Conservation (phyloP, 2,797 vertebrate species). For the Nannoperca australis region DNA sequence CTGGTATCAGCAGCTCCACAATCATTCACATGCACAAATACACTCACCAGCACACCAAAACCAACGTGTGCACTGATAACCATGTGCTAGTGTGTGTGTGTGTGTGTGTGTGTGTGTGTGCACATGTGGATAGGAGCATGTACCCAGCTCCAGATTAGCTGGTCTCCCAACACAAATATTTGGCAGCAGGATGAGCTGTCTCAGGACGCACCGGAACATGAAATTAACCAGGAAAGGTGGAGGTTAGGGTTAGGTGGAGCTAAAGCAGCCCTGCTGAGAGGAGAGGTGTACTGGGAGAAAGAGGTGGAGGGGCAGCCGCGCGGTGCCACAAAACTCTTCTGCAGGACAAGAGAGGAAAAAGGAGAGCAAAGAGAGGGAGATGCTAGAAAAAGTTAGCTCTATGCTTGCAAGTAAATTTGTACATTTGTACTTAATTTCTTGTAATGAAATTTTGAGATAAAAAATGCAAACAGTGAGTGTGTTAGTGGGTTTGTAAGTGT, state of each 20-base stretch:
- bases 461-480: constrained; percentile 40
- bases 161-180: constrained; percentile 86
- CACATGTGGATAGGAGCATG: constrained; percentile 52
- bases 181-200: constrained; percentile 84
- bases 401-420: constrained; percentile 47
- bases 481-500: constrained; percentile 20
- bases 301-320: background rate
- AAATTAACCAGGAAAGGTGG: constrained; percentile 83
- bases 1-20: constrained; percentile 42
- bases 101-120: constrained; percentile 19
- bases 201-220: constrained; percentile 86
- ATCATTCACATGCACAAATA: constrained; percentile 45
- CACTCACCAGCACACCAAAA: constrained; percentile 37
- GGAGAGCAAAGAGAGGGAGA: constrained; percentile 29
- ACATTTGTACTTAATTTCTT: constrained; percentile 49
- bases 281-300: constrained; percentile 14
- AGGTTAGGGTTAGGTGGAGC: constrained; percentile 41
- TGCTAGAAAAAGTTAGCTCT: constrained; percentile 49
- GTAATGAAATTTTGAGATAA: constrained; percentile 57
- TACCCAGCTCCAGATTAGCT: constrained; percentile 77
- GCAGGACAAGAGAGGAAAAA: constrained; percentile 13
- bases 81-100: constrained; percentile 15
- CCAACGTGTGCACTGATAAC: constrained; percentile 45
- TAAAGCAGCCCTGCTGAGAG: constrained; percentile 48
- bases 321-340: background rate